Evolutionary conservation across 2,113 vertebrate genomes (phyloP), one percentile per base, ranked within the genome.

Genomic region (Maccullochella peelii): DNA sequence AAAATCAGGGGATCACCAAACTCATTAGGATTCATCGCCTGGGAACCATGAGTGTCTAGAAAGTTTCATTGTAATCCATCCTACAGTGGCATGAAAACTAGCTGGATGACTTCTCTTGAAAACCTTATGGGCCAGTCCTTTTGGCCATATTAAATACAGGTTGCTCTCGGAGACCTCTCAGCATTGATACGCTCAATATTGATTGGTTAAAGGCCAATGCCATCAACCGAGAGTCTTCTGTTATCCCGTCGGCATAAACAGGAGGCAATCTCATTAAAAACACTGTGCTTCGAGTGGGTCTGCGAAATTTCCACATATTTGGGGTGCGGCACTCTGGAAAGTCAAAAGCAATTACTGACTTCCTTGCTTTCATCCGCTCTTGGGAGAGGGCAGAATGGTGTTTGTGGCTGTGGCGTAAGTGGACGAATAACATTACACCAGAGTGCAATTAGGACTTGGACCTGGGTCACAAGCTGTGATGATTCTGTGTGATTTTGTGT

Each of bases 231-330:
- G 85, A 82, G 59, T 79, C 85, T 66, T 86, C 58, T 90, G 77
- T 90, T 86, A 83, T 83, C 80, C 86, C 55, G 55, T 86, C 42
- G 69, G 77, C 85, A 69, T 90, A 91, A 91, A 88, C 78, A 86
- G 77, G 86, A 87, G 84, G 91, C 88, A 82, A 86, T 91, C 91
- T 94, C 90, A 93, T 93, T 94, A 92, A 92, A 88, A 70, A 66
- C 54, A 68, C 78, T 72, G 23, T 5, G 77, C 75, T 77, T 38
- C 15, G 25, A 82, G 79, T 72, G 55, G 79, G 44, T 80, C 72
- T 77, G 83, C 50, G 40, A 65, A 82, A 83, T 71, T 44, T 87
- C 84, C 73, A 54, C 73, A 78, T 84, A 74, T 85, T 87, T 82
- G 79, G 68, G 80, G 42, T 40, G 79, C 50, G 52, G 78, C 62